Percentiles rank a stretch among this genome's conserved stretches.
These are phyloP conservation scores for Mantis religiosa DNA, from an alignment of 2,888 invertebrate species.

Conservation along the genomic window DNA sequence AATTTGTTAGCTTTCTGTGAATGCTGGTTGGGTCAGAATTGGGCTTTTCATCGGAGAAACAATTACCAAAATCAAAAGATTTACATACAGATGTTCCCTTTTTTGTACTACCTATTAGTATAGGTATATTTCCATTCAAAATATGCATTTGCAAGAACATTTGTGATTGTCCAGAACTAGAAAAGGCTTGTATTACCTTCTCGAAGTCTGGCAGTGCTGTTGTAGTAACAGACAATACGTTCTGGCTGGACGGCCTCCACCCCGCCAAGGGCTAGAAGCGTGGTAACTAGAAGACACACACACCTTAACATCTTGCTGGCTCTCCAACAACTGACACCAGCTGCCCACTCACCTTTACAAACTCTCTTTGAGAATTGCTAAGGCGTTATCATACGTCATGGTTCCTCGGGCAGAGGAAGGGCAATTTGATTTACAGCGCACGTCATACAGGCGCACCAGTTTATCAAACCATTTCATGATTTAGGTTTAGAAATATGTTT, in stretches of 20 bases:
- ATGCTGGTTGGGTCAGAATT: too few relatives aligned
- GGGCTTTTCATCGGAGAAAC: too few relatives aligned
- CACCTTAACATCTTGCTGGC: conserved; percentile 30
- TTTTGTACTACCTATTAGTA: too few relatives aligned
- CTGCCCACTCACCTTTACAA: neutral
- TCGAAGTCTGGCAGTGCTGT: conserved; percentile 63
- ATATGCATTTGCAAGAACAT: too few relatives aligned
- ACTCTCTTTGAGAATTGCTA: too few relatives aligned
- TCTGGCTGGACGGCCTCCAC: conserved; percentile 26
- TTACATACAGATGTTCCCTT: too few relatives aligned
- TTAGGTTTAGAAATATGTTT: too few relatives aligned
- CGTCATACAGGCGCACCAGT: neutral
- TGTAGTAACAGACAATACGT: conserved; percentile 66
- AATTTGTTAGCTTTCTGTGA: too few relatives aligned
- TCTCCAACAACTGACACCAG: neutral
- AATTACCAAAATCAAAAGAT: too few relatives aligned
- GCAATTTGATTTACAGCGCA: neutral
- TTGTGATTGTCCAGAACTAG: neutral
- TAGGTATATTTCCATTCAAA: too few relatives aligned
- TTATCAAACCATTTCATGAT: neutral
- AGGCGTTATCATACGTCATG: neutral
- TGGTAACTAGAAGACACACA: conserved; percentile 38
- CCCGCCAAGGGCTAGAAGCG: conserved; percentile 28
- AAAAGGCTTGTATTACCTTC: conserved; percentile 54
- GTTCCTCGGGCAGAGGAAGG: neutral